These are phyloP conservation scores for Drosophila punjabiensis DNA, from an alignment of 1,140 invertebrate genomes.

Conservation along the genomic window DNA sequence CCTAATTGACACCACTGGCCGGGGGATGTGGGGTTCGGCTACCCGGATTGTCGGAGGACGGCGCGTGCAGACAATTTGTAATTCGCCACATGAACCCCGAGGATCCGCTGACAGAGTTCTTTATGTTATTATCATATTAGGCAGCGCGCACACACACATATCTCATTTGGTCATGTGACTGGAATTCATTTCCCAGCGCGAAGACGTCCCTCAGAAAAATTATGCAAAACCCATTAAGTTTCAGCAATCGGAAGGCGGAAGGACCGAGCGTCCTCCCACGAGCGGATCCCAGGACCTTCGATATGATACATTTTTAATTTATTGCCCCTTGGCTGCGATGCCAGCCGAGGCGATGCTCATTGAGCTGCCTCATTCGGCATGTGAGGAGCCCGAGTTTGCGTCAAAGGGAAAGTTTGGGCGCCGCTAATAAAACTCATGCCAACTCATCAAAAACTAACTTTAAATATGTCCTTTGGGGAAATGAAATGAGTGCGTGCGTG, in stretches of 20 bases:
- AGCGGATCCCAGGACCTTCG: slow-evolving; percentile 8
- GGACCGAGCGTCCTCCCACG: background rate
- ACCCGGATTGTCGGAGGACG: slow-evolving; percentile 4
- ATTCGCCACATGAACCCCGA: slow-evolving; percentile 49
- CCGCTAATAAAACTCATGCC: slow-evolving; percentile 79
- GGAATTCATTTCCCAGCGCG: slow-evolving; percentile 53
- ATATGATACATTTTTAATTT: slow-evolving; percentile 73
- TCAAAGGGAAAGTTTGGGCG: slow-evolving; percentile 58
- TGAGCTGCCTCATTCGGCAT: slow-evolving; percentile 48
- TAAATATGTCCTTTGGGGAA: slow-evolving; percentile 72
- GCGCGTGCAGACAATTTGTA: slow-evolving; percentile 66
- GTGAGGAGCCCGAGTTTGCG: slow-evolving; percentile 14
- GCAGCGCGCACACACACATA: slow-evolving; percentile 33
- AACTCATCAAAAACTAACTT: slow-evolving; percentile 81
- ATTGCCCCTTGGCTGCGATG: slow-evolving; percentile 55
- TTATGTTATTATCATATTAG: slow-evolving; percentile 70
- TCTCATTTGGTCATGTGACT: slow-evolving; percentile 66
- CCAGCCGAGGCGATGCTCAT: slow-evolving; percentile 30
- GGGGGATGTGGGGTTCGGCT: background rate
- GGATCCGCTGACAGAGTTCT: slow-evolving; percentile 56
- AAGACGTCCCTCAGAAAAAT: slow-evolving; percentile 28
- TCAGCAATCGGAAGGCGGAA: slow-evolving; percentile 36
- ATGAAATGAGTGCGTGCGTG: slow-evolving; percentile 66
- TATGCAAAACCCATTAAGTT: slow-evolving; percentile 67
- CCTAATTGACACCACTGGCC: slow-evolving; percentile 14